Conservation (phyloP, 1,140 invertebrate genomes). For the Scaptomyza hsui region DNA sequence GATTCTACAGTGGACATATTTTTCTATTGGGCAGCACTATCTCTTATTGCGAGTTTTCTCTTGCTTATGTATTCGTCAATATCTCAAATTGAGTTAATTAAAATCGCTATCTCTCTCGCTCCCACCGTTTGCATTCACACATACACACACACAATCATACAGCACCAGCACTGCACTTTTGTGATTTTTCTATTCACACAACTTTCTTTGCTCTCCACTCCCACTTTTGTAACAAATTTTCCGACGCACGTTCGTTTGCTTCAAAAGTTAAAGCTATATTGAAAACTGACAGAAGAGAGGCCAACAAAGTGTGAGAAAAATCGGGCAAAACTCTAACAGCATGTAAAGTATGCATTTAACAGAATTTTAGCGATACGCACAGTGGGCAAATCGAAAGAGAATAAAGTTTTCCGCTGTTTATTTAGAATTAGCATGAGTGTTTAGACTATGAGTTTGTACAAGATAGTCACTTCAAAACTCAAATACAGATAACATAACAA, state of each 20-base stretch:
- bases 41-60: slow-evolving; percentile 6
- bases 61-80: slow-evolving; percentile 7
- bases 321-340: slow-evolving; percentile 9
- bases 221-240: slow-evolving; percentile 20
- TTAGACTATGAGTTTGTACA: too few species aligned
- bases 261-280: slow-evolving; percentile 33
- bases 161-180: slow-evolving; percentile 43
- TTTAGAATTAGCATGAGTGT: too few species aligned
- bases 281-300: slow-evolving; percentile 17
- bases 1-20: slow-evolving; percentile 80
- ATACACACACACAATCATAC: slow-evolving; percentile 20
- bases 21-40: not conserved
- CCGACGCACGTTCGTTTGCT: slow-evolving; percentile 22
- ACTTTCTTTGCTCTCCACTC: slow-evolving; percentile 50
- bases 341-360: slow-evolving; percentile 24
- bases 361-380: slow-evolving; percentile 2
- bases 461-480: too few species aligned
- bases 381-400: not conserved
- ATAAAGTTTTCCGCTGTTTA: too few species aligned
- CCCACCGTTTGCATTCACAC: slow-evolving; percentile 10
- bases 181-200: slow-evolving; percentile 46
- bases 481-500: too few species aligned
- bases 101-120: slow-evolving; percentile 22
- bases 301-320: not conserved
- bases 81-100: slow-evolving; percentile 22